Percentiles rank a stretch among this genome's conserved stretches.
phyloP scores from a whole-genome alignment of 30 jellyfish, hydroid and myxozoan species.

The Turritopsis dohrnii region DNA sequence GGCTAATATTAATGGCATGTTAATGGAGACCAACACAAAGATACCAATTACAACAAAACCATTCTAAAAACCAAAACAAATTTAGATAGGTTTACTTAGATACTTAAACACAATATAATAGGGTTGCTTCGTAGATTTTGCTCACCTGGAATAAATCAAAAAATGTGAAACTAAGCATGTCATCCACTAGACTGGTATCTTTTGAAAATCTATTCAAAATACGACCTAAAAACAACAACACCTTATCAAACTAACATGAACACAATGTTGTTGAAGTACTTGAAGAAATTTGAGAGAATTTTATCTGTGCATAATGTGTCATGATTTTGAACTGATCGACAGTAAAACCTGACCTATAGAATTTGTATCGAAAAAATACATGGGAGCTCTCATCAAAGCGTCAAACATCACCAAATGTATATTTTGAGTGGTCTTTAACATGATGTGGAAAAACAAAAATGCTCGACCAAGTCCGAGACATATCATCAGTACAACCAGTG shows the following conservation, averaged over 20 bases:
- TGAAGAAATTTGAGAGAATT: too few species aligned
- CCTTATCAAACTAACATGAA: not conserved
- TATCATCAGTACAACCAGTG: constrained; percentile 41
- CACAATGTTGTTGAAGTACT: not conserved
- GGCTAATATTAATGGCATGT: constrained; percentile 65
- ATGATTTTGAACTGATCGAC: not conserved
- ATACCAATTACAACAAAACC: constrained; percentile 63
- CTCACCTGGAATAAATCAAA: constrained; percentile 73
- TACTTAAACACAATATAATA: too few species aligned
- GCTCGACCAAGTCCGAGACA: constrained; percentile 64
- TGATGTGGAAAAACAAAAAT: constrained; percentile 44
- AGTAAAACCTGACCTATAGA: constrained; percentile 53
- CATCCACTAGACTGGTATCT: constrained; percentile 73
- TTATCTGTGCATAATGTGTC: too few species aligned
- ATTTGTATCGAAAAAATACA: constrained; percentile 72
- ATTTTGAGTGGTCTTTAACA: constrained; percentile 37
- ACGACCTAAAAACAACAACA: constrained; percentile 50
- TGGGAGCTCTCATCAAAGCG: constrained; percentile 72
- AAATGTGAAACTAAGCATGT: constrained; percentile 52
- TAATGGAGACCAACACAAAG: constrained; percentile 53
- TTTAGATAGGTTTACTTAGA: too few species aligned
- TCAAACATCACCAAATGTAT: constrained; percentile 69
- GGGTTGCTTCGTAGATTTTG: not conserved
- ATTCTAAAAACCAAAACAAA: constrained; percentile 37
- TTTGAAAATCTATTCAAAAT: constrained; percentile 80